These are phyloP conservation scores for Cosmia trapezina DNA, from an alignment of 2,888 invertebrate species.

Conservation along the genomic window DNA sequence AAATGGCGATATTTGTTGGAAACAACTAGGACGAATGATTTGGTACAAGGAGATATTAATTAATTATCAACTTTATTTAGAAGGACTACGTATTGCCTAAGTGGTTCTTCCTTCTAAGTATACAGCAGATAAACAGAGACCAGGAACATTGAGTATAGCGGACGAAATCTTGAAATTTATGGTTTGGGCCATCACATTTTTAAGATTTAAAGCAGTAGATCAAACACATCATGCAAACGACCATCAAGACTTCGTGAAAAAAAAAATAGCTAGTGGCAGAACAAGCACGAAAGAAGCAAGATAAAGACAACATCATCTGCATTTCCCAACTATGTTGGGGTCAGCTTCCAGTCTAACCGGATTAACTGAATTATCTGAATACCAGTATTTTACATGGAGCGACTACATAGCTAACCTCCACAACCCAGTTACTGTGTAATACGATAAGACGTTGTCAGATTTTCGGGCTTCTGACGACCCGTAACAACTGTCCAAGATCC, in stretches of 20 bases:
- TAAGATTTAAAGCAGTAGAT: background rate
- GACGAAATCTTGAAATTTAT: background rate
- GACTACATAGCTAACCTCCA: too few species aligned
- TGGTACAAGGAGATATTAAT: conserved; percentile 11
- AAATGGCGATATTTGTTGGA: conserved; percentile 23
- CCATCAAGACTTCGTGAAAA: background rate
- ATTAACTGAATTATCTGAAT: too few species aligned
- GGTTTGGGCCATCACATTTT: too few species aligned
- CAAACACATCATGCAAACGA: too few species aligned
- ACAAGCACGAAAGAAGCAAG: background rate
- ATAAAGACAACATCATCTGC: background rate
- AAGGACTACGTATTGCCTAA: background rate
- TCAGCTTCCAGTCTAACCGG: too few species aligned
- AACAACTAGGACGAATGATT: conserved; percentile 16
- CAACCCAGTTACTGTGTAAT: too few species aligned
- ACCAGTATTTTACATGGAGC: too few species aligned
- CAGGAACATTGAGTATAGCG: background rate
- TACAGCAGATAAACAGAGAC: background rate
- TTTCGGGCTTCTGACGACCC: too few species aligned
- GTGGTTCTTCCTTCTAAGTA: background rate
- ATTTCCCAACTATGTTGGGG: too few species aligned
- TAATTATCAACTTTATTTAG: conserved; percentile 19
- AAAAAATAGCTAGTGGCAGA: background rate
- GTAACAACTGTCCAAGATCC: too few species aligned
- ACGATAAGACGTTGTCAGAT: too few species aligned